Conservation (phyloP, 2,113 vertebrate genomes). For the Bungarus multicinctus region DNA sequence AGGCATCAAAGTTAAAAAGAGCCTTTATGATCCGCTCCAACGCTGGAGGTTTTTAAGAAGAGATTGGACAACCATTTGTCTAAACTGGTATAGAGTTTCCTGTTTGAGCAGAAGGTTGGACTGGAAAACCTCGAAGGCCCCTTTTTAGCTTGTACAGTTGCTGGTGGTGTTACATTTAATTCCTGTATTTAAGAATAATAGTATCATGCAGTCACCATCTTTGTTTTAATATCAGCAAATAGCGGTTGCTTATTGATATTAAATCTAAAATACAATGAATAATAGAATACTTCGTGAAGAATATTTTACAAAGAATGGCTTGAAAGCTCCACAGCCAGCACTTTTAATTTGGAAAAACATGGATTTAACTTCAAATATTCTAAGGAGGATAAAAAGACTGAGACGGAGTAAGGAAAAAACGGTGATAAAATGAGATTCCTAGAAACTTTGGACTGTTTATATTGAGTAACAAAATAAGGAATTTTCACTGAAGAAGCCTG, state of each 20-base stretch:
- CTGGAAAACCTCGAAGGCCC: neutral
- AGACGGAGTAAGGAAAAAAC: neutral
- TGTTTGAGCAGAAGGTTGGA: neutral
- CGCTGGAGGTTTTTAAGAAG: neutral
- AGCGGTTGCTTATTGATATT: neutral
- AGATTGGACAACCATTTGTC: neutral
- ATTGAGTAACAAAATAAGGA: neutral
- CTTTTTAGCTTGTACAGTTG: neutral
- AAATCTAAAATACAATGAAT: neutral
- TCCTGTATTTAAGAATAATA: neutral
- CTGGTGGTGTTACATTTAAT: neutral
- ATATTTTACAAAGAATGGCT: neutral
- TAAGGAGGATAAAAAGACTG: neutral
- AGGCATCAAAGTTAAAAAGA: neutral
- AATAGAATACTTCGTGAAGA: neutral
- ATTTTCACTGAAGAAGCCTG: neutral
- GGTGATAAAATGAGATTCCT: neutral
- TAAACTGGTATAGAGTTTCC: neutral
- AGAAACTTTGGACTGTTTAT: neutral
- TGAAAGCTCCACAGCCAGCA: neutral
- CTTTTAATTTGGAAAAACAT: neutral
- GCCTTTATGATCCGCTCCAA: fast-evolving
- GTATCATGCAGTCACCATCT: neutral
- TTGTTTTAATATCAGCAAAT: neutral
- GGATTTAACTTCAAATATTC: neutral